Conservation (phyloP, 2,113 vertebrate species). For the Cochlearius cochlearius region DNA sequence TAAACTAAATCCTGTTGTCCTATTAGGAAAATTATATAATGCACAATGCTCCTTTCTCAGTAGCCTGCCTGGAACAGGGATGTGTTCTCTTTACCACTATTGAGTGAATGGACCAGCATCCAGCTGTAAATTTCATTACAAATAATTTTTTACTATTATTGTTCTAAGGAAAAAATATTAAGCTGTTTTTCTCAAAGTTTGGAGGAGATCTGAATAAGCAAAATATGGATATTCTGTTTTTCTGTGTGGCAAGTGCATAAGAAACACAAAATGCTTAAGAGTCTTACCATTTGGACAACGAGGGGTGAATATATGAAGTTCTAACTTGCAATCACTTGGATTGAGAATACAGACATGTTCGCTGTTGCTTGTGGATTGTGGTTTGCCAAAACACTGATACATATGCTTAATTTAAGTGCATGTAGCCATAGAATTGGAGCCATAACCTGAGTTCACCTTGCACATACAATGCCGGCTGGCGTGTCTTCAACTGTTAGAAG, state of each 20-base stretch:
- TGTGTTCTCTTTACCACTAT: background rate
- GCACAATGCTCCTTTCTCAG: background rate
- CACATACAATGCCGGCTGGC: no score
- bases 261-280: background rate
- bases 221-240: background rate
- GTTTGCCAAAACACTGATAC: background rate
- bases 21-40: background rate
- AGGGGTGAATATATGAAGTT: background rate
- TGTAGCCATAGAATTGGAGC: background rate
- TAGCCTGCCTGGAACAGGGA: background rate
- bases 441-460: background rate
- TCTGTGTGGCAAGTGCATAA: background rate
- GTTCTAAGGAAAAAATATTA: background rate
- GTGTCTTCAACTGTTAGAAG: background rate
- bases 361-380: background rate
- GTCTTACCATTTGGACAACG: background rate
- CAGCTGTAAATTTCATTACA: background rate
- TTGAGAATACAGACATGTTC: background rate
- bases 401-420: background rate
- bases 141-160: background rate
- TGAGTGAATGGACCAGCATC: background rate
- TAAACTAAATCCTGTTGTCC: background rate
- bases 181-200: background rate
- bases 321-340: background rate
- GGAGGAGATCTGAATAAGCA: background rate